Conservation (phyloP, 2,113 vertebrate species). For the Pluvialis apricaria region DNA sequence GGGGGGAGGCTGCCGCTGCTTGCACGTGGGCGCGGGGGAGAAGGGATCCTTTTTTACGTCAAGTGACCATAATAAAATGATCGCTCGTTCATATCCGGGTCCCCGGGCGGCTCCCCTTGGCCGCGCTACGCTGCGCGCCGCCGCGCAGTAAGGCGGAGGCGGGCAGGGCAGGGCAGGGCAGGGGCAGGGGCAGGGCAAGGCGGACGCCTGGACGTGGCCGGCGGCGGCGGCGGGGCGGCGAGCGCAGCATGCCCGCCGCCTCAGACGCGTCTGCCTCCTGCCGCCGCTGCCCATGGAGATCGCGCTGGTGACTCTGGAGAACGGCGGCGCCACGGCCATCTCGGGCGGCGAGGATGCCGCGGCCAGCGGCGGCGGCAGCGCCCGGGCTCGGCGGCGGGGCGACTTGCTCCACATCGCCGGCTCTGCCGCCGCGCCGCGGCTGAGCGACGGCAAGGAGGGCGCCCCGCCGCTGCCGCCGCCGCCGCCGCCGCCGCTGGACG, state of each 20-base stretch:
- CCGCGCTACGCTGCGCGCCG: not conserved
- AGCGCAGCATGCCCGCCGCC: conserved; percentile 64
- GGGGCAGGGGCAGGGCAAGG: not conserved
- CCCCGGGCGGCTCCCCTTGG: not conserved
- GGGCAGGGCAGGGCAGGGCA: not conserved
- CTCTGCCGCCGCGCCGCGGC: conserved; percentile 39
- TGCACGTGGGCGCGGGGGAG: not conserved
- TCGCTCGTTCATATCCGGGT: conserved; percentile 73
- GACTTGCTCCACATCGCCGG: conserved; percentile 68
- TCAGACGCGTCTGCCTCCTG: not conserved
- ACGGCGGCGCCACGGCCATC: conserved; percentile 77
- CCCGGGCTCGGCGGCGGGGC: not conserved
- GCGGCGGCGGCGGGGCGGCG: not conserved
- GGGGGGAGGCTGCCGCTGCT: not conserved
- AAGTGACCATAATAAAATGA: conserved; percentile 55
- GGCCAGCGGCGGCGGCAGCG: conserved; percentile 36
- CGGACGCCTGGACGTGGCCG: not conserved
- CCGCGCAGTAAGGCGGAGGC: not conserved
- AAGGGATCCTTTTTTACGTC: conserved; percentile 72
- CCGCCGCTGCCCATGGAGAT: conserved; percentile 82
- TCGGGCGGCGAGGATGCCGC: conserved; percentile 64
- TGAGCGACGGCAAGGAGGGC: conserved; percentile 56
- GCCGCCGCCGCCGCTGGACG: not conserved
- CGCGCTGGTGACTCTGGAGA: conserved; percentile 88
- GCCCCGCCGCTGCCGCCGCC: conserved; percentile 26